Evolutionary conservation across 2,113 vertebrate species (phyloP).

Genomic region (Labeo rohita): DNA sequence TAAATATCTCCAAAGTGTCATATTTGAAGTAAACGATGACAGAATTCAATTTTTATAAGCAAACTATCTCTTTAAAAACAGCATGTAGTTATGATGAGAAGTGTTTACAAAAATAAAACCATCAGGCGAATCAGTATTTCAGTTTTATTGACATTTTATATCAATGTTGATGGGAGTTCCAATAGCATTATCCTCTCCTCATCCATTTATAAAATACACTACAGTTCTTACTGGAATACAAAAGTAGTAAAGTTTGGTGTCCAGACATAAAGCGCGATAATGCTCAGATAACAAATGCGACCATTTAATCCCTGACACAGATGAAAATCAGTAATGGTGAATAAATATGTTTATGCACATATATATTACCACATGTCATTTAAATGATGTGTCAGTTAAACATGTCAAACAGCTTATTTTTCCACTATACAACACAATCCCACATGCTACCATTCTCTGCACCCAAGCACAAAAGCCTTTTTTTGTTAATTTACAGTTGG

Average conservation of each 20-base stretch:
- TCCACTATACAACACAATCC: constrained; percentile 64
- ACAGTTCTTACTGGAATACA: constrained; percentile 75
- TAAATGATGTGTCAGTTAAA: constrained; percentile 73
- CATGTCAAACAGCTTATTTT: constrained; percentile 68
- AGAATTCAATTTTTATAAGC: background rate
- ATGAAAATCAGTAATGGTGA: constrained; percentile 70
- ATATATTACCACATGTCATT: constrained; percentile 78
- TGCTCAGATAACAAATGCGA: constrained; percentile 74
- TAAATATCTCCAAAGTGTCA: background rate
- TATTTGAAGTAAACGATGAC: background rate
- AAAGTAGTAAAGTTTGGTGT: constrained; percentile 75
- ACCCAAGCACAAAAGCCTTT: constrained; percentile 58
- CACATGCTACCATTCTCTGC: constrained; percentile 63
- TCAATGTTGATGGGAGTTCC: constrained; percentile 78
- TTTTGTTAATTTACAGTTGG: constrained; percentile 58
- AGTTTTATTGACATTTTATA: constrained; percentile 60
- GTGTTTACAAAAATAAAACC: background rate
- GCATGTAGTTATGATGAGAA: background rate
- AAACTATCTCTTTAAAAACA: background rate
- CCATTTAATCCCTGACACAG: constrained; percentile 73
- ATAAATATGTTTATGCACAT: constrained; percentile 73
- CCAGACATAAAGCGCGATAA: constrained; percentile 75
- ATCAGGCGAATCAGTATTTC: constrained; percentile 28
- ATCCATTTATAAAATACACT: constrained; percentile 78
- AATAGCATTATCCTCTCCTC: constrained; percentile 75